Conservation (phyloP, 2,888 invertebrate species). For the Andrena bicolor region DNA sequence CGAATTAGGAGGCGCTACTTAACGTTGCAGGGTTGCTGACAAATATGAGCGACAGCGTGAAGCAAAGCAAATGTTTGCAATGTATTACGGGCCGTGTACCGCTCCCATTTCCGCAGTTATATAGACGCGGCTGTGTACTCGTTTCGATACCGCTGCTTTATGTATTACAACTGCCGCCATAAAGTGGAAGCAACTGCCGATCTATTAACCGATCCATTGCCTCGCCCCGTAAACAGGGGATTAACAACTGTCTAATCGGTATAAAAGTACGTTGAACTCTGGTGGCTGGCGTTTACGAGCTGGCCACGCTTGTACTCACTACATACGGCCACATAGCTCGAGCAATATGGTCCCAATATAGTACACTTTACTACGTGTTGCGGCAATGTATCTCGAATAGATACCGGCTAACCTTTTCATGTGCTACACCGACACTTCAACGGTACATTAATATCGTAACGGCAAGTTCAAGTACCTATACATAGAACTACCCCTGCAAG, state of each 20-base stretch:
- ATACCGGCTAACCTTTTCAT: not conserved
- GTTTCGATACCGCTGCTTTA: slow-evolving; percentile 35
- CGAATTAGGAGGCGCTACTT: slow-evolving; percentile 56
- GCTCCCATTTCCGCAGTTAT: slow-evolving; percentile 67
- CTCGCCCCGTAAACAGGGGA: slow-evolving; percentile 28
- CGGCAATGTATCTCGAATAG: not conserved
- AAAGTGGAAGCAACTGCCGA: slow-evolving; percentile 43
- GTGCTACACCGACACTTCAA: not conserved
- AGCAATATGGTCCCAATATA: not conserved
- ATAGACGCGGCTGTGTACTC: slow-evolving; percentile 37
- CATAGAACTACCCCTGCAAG: too few relatives aligned
- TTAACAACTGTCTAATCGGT: slow-evolving; percentile 23
- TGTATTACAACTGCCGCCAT: slow-evolving; percentile 37
- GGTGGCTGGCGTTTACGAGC: slow-evolving; percentile 13
- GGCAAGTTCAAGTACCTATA: not conserved
- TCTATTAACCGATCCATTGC: slow-evolving; percentile 40
- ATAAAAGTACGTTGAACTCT: slow-evolving; percentile 27
- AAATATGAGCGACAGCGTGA: slow-evolving; percentile 69
- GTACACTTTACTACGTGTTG: slow-evolving; percentile 1
- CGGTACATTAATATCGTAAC: not conserved
- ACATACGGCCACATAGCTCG: not conserved
- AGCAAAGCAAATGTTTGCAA: slow-evolving; percentile 71
- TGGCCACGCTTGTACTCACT: not conserved
- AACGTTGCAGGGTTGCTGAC: slow-evolving; percentile 70
- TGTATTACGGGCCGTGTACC: slow-evolving; percentile 66